Percentiles rank a stretch among this genome's conserved stretches.
Evolutionary conservation across 1,140 invertebrate species (phyloP).

Genomic region (Vanessa atalanta): DNA sequence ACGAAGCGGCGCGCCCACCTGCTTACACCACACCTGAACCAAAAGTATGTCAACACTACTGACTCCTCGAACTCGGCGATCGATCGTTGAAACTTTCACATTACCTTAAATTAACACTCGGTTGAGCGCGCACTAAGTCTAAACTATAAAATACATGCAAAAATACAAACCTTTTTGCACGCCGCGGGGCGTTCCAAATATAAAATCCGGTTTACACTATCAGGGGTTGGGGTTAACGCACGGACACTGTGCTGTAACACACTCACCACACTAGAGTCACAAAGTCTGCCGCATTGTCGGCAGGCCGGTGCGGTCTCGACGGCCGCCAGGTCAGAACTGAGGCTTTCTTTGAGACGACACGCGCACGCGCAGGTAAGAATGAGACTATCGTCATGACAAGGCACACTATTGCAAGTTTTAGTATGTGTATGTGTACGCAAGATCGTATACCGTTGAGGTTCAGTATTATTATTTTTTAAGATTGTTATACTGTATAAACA

Average conservation of each 20-base stretch:
- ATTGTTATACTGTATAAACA: too few species aligned
- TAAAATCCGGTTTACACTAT: conserved; percentile 79
- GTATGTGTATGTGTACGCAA: conserved; percentile 44
- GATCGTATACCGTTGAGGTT: conserved; percentile 43
- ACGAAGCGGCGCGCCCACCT: conserved; percentile 65
- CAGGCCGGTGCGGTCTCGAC: conserved; percentile 69
- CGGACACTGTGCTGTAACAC: conserved; percentile 73
- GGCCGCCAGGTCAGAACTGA: conserved; percentile 76
- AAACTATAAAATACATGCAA: conserved; percentile 43
- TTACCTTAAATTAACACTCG: conserved; percentile 75
- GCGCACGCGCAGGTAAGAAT: conserved; percentile 72
- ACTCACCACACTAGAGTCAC: conserved; percentile 77
- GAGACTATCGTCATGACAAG: conserved; percentile 52
- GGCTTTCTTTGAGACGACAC: conserved; percentile 70
- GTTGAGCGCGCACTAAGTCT: conserved; percentile 47
- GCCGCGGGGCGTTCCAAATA: conserved; percentile 66
- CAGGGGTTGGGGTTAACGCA: conserved; percentile 77
- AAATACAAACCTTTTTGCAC: conserved; percentile 66
- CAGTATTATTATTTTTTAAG: conserved; percentile 20
- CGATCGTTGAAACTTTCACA: conserved; percentile 77
- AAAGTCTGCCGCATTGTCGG: conserved; percentile 68
- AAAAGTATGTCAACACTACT: conserved; percentile 75
- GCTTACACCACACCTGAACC: conserved; percentile 69
- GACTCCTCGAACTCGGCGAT: conserved; percentile 71
- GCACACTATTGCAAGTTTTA: conserved; percentile 42